Evolutionary conservation across 2,888 invertebrate genomes (phyloP).

Genomic region (Thymelicus acteon): DNA sequence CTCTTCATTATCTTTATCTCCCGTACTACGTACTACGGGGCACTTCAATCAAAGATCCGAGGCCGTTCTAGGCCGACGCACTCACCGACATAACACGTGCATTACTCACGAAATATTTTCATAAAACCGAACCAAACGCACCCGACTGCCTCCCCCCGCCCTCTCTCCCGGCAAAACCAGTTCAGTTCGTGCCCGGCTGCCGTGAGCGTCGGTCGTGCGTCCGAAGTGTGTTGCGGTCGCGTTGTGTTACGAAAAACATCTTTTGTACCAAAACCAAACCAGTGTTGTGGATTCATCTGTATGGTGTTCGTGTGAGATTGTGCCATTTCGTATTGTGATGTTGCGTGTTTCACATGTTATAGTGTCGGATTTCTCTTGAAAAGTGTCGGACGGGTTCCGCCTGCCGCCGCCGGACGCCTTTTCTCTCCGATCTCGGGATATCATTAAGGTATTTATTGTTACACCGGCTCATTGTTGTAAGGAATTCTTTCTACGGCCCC

Average conservation of each 20-base stretch:
- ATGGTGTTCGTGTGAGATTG: conserved; percentile 78
- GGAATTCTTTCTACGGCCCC: conserved; percentile 79
- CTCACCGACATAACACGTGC: conserved; percentile 81
- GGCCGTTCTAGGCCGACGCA: conserved; percentile 82
- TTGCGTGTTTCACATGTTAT: conserved; percentile 70
- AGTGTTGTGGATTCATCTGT: conserved; percentile 78
- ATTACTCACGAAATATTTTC: conserved; percentile 85
- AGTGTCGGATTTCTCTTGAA: conserved; percentile 78
- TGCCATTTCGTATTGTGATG: conserved; percentile 76
- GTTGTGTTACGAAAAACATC: conserved; percentile 79
- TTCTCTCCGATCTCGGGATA: conserved; percentile 82
- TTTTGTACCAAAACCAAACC: conserved; percentile 73
- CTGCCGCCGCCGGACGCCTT: conserved; percentile 78
- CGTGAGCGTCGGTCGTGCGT: conserved; percentile 71
- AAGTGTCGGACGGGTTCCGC: conserved; percentile 75
- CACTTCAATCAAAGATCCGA: conserved; percentile 77
- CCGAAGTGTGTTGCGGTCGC: conserved; percentile 57
- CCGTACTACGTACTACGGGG: conserved; percentile 52
- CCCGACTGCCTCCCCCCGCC: conserved; percentile 65
- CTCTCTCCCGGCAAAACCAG: conserved; percentile 70
- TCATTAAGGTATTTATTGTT: conserved; percentile 85
- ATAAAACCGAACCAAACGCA: conserved; percentile 82
- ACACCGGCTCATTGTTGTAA: conserved; percentile 83
- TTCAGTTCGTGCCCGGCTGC: conserved; percentile 82
- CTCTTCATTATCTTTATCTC: conserved; percentile 66